phyloP scores from a whole-genome alignment of 2,113 vertebrate genomes.

The Neoarius graeffei region DNA sequence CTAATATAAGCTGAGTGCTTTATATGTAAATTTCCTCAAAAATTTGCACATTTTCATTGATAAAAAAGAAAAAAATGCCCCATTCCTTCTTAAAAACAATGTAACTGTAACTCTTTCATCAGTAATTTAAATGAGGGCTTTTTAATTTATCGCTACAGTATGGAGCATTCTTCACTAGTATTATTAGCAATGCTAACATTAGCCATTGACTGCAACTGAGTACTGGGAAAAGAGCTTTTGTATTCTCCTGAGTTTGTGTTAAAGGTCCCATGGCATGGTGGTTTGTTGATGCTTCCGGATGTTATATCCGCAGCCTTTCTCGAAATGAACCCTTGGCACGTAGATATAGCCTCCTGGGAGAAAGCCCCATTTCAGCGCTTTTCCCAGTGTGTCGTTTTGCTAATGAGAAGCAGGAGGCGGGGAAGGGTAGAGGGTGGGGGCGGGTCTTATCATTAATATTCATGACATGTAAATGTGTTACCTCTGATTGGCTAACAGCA shows the following conservation, averaged over 20 bases:
- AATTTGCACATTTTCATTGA: neutral
- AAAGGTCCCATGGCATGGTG: no score
- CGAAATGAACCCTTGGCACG: no score
- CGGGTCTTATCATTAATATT: no score
- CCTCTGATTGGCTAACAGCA: no score
- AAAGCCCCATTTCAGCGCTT: no score
- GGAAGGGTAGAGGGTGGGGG: no score
- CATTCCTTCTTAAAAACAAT: neutral
- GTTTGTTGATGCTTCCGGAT: no score
- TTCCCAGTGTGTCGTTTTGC: no score
- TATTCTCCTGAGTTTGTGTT: neutral
- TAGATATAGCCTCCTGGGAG: no score
- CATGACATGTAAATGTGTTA: no score
- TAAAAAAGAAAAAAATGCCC: neutral
- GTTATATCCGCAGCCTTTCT: no score
- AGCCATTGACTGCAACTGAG: neutral
- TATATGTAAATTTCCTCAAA: neutral
- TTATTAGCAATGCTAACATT: neutral
- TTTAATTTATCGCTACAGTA: neutral
- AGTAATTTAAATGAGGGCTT: neutral
- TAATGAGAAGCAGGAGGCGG: no score
- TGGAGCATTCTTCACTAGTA: neutral
- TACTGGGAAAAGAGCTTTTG: neutral
- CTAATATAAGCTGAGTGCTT: neutral
- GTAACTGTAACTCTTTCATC: neutral